Conservation (phyloP, 2,888 invertebrate species). For the Campopleginae sp. region DNA sequence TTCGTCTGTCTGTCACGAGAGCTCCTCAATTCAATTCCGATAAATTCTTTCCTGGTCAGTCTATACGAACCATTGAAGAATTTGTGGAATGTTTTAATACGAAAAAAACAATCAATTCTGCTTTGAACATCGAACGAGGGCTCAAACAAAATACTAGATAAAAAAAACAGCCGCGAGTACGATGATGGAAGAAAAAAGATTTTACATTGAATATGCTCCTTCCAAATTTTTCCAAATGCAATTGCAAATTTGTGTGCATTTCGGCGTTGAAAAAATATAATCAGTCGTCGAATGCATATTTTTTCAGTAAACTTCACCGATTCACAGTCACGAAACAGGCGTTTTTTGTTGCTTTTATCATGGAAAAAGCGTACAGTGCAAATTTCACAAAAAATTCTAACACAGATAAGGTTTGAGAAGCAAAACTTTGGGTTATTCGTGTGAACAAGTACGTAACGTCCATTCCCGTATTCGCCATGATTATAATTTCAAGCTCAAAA, state of each 20-base stretch:
- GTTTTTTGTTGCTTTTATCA: slow-evolving; percentile 25
- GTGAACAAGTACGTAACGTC: background rate
- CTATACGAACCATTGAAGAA: background rate
- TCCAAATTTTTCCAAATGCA: background rate
- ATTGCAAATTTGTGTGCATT: background rate
- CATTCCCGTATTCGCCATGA: slow-evolving; percentile 29
- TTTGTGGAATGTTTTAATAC: background rate
- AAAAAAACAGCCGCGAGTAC: background rate
- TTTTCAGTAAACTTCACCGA: slow-evolving; percentile 50
- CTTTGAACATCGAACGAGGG: background rate
- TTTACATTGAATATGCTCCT: background rate
- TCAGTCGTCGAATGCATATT: slow-evolving; percentile 14
- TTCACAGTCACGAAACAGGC: slow-evolving; percentile 38
- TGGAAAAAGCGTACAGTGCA: slow-evolving; percentile 16
- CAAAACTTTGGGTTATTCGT: slow-evolving; percentile 3
- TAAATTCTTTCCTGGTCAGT: background rate
- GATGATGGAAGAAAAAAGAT: background rate
- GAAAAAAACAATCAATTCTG: background rate
- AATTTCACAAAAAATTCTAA: slow-evolving; percentile 38
- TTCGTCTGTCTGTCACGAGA: background rate
- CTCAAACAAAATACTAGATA: background rate
- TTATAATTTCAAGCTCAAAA: slow-evolving; percentile 21
- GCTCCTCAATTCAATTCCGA: background rate
- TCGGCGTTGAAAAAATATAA: background rate
- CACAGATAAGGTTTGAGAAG: slow-evolving; percentile 12